phyloP scores from a whole-genome alignment of 2,797 vertebrate genomes.

The Carduelis carduelis region DNA sequence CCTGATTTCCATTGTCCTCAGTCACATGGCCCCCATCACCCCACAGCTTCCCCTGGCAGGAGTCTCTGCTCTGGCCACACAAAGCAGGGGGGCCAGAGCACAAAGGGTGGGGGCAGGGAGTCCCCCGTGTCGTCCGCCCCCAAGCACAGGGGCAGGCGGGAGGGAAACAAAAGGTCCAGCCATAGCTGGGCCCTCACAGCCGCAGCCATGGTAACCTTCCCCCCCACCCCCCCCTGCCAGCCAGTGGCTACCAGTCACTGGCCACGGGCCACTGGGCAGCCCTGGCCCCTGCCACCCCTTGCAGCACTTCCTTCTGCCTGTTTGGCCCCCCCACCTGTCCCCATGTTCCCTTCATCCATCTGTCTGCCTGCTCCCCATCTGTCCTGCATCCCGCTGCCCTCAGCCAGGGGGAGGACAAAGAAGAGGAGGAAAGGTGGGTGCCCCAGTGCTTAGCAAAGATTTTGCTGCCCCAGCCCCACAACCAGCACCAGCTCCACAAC shows the following conservation, averaged over 20 bases:
- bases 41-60: background rate
- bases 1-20: background rate
- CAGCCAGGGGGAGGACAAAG: background rate
- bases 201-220: background rate
- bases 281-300: background rate
- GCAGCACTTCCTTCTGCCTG: background rate
- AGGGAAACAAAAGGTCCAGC: slow-evolving; percentile 3
- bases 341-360: background rate
- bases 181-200: background rate
- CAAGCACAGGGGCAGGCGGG: background rate
- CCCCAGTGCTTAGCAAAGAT: background rate
- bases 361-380: background rate
- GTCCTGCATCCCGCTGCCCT: background rate
- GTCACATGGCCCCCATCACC: background rate
- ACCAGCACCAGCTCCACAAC: background rate
- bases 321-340: background rate
- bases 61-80: background rate
- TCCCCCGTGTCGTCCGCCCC: background rate
- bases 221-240: no score
- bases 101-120: background rate
- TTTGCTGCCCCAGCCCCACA: background rate
- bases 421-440: background rate
- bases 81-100: background rate
- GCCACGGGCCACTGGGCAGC: background rate
- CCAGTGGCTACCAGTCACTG: background rate